Evolutionary conservation across 1,140 invertebrate genomes (phyloP).

Genomic region (Dinothrombium tinctorium): DNA sequence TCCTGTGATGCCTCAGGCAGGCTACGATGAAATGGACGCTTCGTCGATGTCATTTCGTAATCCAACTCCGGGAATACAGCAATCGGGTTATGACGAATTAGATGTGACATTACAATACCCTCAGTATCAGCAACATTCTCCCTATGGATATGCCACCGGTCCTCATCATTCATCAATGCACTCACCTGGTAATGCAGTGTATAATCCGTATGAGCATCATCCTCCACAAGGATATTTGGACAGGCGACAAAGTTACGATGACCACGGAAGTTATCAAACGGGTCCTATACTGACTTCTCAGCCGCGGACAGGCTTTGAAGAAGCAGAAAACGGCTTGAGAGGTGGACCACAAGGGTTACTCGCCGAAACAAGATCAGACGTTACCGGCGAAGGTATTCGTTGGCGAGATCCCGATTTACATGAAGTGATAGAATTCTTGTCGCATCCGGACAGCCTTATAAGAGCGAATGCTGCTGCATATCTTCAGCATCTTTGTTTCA

Average conservation of each 20-base stretch:
- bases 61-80: conserved; percentile 21
- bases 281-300: conserved; percentile 1
- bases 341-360: not conserved
- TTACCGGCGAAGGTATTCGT: conserved; percentile 9
- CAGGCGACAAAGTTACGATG: conserved; percentile 16
- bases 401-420: conserved; percentile 42
- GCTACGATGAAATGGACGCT: too few species aligned
- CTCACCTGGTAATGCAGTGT: conserved; percentile 10
- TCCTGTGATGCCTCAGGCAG: conserved; percentile 18
- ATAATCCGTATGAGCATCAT: conserved; percentile 14
- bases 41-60: conserved; percentile 1
- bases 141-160: conserved; percentile 13
- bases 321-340: not conserved
- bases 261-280: conserved; percentile 10
- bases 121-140: conserved; percentile 5
- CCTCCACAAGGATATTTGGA: conserved; percentile 17
- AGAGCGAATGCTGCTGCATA: conserved; percentile 97
- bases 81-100: conserved; percentile 37
- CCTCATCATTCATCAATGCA: conserved; percentile 5
- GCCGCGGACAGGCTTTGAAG: conserved; percentile 6
- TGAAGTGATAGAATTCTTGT: conserved; percentile 94
- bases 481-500: conserved; percentile 91
- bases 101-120: conserved; percentile 22
- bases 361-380: not conserved
- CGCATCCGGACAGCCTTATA: conserved; percentile 80